A percentile compares a stretch with the other conserved stretches of the same genome.
Conservation (phyloP, 2,797 vertebrate genomes). For the Betta splendens region DNA sequence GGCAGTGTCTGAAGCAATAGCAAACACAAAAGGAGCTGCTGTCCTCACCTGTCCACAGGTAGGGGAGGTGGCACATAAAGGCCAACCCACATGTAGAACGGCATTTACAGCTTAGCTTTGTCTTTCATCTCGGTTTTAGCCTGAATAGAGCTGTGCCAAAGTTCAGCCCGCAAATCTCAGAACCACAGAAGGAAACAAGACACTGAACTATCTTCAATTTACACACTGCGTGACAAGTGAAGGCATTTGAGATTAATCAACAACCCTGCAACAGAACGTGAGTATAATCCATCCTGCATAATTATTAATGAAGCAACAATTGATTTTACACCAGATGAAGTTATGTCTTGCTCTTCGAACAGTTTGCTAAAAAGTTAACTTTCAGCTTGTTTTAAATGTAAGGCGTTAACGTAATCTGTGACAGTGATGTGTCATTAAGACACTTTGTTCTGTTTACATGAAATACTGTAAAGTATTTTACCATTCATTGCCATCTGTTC, state of each 20-base stretch:
- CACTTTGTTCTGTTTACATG: not conserved
- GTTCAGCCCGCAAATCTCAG: slow-evolving; percentile 59
- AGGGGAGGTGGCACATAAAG: slow-evolving; percentile 47
- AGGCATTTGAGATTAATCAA: slow-evolving; percentile 21
- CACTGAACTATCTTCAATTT: slow-evolving; percentile 60
- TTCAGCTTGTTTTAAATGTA: slow-evolving; percentile 19
- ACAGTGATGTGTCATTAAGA: not conserved
- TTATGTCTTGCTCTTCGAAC: slow-evolving; percentile 11
- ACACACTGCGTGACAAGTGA: slow-evolving; percentile 30
- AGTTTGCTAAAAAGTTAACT: slow-evolving; percentile 35
- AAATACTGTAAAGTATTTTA: not conserved
- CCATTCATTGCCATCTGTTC: not conserved
- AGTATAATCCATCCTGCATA: slow-evolving; percentile 34
- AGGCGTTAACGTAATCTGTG: not conserved
- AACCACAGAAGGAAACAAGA: slow-evolving; percentile 69
- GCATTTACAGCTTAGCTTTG: slow-evolving; percentile 42
- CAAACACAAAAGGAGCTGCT: slow-evolving; percentile 46
- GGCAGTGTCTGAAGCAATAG: slow-evolving; percentile 70
- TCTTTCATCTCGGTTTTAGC: slow-evolving; percentile 33
- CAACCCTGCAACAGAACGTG: slow-evolving; percentile 30
- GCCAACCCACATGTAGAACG: slow-evolving; percentile 50
- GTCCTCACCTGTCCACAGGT: slow-evolving; percentile 33
- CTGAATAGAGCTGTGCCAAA: slow-evolving; percentile 67
- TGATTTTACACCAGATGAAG: slow-evolving; percentile 10
- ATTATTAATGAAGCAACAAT: slow-evolving; percentile 29